Base-by-base conservation (phyloP, 2,888 invertebrate species). In the Euplagia quadripunctaria region DNA sequence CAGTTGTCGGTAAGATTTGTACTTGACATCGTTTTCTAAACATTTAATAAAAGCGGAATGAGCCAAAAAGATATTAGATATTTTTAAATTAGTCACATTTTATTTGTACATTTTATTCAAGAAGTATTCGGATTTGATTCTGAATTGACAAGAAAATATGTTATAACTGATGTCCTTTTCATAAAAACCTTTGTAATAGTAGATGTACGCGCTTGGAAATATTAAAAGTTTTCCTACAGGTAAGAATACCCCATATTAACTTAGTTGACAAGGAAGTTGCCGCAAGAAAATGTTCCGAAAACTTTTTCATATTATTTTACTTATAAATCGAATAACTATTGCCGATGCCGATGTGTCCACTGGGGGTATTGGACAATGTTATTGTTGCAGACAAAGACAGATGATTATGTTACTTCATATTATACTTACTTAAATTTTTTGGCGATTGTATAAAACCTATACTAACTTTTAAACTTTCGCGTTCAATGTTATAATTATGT, bases 261-360 rank as follows among this genome's bases (percentile, higher is more conserved):
- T 61, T 31, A 31, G 61, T 31, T 61, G 12, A 31, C 5, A 14
- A 61, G 31, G 12, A 61, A 61, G 61, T 61, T 61, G 31, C 14
- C 31, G 31, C 4, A 14, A 31, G 31, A 14, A 61, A 61, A 61
- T 14, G 12, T 61, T 14, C 31, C 61, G 12, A 31, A 31, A 61
- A 61, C 61, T 61, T 61, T 61, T 31, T 61, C 31, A 61, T 61
- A 61, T 31, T 61, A 31, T 61, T 58, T 61, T 61, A 31, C 61
- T 61, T 12, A 61, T 31, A 61, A 61, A 31, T 31, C 31, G 31
- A 58, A 58, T 58, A 58, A 58, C 20, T 5, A 20, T n/a, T n/a
- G n/a, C n/a, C n/a, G n/a, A n/a, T n/a, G n/a, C n/a, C n/a, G n/a
- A n/a, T n/a, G n/a, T n/a, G n/a, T n/a, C n/a, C n/a, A n/a, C n/a